These are phyloP conservation scores for Vanacampus margaritifer DNA, from an alignment of 2,113 vertebrate species.

Conservation along the genomic window DNA sequence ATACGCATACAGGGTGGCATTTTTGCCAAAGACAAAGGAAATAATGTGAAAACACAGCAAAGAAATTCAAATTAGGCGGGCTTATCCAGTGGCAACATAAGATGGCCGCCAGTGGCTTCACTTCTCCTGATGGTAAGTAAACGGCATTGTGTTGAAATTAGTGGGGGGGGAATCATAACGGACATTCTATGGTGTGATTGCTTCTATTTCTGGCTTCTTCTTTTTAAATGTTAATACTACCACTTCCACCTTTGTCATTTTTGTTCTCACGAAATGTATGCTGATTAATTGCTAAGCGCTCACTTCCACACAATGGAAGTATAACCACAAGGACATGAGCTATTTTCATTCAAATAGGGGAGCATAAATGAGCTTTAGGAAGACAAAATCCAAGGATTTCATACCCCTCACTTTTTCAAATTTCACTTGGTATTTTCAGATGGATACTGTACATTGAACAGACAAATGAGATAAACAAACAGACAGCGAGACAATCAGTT, in stretches of 20 bases:
- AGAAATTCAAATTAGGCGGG: too few relatives aligned
- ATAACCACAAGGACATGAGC: not conserved
- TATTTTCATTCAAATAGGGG: not conserved
- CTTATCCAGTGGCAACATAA: too few relatives aligned
- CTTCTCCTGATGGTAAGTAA: too few relatives aligned
- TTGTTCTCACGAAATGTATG: not conserved
- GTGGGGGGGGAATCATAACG: too few relatives aligned
- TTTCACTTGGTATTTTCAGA: not conserved
- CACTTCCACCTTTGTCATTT: not conserved
- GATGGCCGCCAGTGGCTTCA: too few relatives aligned
- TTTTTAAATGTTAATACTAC: not conserved
- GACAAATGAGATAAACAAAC: conserved; percentile 13
- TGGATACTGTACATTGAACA: conserved; percentile 12
- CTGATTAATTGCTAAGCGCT: not conserved
- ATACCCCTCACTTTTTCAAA: not conserved
- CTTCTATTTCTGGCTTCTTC: not conserved
- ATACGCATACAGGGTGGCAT: too few relatives aligned
- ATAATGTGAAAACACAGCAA: too few relatives aligned
- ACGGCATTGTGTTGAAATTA: too few relatives aligned
- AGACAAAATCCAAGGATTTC: not conserved
- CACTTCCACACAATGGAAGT: not conserved
- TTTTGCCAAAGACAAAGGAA: too few relatives aligned
- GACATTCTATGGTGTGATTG: not conserved
- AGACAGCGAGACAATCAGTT: conserved; percentile 5
- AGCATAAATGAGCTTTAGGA: not conserved